Base-by-base conservation (phyloP, 1,140 invertebrate genomes). In the Mylabris phalerata region DNA sequence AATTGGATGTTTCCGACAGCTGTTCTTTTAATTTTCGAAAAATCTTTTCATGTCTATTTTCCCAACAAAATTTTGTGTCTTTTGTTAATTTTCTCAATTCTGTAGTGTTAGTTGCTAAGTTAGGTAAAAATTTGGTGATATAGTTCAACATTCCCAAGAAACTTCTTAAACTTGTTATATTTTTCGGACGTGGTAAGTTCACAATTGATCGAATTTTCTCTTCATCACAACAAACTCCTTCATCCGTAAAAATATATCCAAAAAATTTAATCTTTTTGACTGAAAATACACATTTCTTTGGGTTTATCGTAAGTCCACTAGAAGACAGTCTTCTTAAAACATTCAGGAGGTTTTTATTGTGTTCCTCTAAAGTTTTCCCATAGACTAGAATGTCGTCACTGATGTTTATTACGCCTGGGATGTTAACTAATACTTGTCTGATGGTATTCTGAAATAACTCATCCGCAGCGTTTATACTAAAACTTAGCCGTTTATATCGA, bases 131-230 rank as follows among this genome's bases (percentile, higher is more conserved):
- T 58, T 60, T 66, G 9, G 60, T 64, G 50, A 75, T 74, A 60
- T 67, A 75, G 44, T 74, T 75, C 1, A 77, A 44, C 38, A 75
- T 57, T 1, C 73, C 75, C 7, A 75, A 25, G 49, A 73, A 75
- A 4, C 65, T 51, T 46, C 67, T 61, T 4, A 77, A 26, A 48
- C 13, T 50, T 10, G 68, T 64, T 3, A 74, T 70, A 0, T 74
- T 60, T 2, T n/a, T n/a, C n/a, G n/a, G n/a, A n/a, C n/a, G n/a
- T n/a, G n/a, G n/a, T n/a, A n/a, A n/a, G n/a, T 55, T 25, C 13
- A 13, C 13, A 25, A 79, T 76, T 4, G 73, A 70, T 3, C 68
- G 32, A 4, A 75, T 52, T 63, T 75, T 77, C 1, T 63, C 57
- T 24, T 51, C 49, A 57, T 72, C 63, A 1, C 68, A 62, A n/a